Evolutionary conservation across 2,113 vertebrate genomes (phyloP).

Genomic region (rat (Rattus norvegicus)): DNA sequence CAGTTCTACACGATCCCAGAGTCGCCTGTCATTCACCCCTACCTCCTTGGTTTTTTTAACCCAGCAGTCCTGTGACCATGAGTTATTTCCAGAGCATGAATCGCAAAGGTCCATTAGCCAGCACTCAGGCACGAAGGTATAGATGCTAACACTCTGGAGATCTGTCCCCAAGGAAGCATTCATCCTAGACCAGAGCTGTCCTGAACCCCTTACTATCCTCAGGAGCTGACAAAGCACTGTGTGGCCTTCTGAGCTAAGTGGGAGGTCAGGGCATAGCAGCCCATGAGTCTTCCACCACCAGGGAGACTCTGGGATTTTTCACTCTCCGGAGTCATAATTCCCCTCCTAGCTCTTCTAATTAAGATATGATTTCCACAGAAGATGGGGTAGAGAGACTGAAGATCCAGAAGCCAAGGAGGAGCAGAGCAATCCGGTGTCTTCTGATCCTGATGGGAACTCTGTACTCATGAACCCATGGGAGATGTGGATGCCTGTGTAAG

Average conservation of each 20-base stretch:
- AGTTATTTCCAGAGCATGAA: neutral
- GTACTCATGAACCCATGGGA: neutral
- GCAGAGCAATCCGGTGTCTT: too few relatives aligned
- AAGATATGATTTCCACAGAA: neutral
- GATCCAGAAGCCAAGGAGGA: neutral
- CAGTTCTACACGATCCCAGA: accelerated
- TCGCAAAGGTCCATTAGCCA: neutral
- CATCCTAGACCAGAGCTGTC: neutral
- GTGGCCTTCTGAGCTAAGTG: neutral
- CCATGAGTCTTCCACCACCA: neutral
- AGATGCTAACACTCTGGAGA: neutral
- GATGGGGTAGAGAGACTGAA: neutral
- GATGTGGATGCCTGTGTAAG: neutral
- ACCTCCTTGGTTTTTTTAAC: neutral
- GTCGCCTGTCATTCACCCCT: neutral
- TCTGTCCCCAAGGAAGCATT: neutral
- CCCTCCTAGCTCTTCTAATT: conserved; percentile 11
- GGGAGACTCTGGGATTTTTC: neutral
- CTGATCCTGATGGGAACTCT: neutral
- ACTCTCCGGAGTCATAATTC: neutral
- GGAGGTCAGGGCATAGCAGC: accelerated
- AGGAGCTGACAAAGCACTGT: accelerated
- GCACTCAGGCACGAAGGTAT: neutral
- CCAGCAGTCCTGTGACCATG: neutral
- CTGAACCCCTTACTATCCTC: neutral